Evolutionary conservation across 2,888 invertebrate genomes (phyloP).

Genomic region (Harpalus rubripes): DNA sequence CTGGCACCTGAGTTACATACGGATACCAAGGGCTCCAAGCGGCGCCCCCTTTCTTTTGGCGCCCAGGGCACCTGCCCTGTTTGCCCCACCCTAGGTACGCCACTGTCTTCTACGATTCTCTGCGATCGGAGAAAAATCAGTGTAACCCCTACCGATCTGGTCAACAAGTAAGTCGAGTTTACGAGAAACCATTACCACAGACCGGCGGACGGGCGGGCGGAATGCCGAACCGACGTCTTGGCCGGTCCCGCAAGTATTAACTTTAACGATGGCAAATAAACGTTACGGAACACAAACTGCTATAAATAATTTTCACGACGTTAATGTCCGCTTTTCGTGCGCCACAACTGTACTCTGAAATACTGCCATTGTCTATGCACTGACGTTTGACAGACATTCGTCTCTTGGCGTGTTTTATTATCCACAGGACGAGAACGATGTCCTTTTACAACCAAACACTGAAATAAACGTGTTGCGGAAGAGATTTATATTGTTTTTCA

Average conservation of each 20-base stretch:
- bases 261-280: constrained; percentile 57
- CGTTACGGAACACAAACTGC: constrained; percentile 55
- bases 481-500: not conserved
- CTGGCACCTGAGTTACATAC: too few relatives aligned
- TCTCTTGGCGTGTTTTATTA: not conserved
- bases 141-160: constrained; percentile 11
- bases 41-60: too few relatives aligned
- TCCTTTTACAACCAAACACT: not conserved
- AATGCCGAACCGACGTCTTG: not conserved
- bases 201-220: too few relatives aligned
- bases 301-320: constrained; percentile 56
- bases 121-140: constrained; percentile 49
- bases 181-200: constrained; percentile 40
- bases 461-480: not conserved
- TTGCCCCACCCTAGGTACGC: too few relatives aligned
- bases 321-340: constrained; percentile 48
- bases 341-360: constrained; percentile 33
- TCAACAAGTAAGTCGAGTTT: constrained; percentile 49
- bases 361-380: not conserved
- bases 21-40: too few relatives aligned
- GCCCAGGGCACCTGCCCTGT: too few relatives aligned
- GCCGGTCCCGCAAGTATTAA: constrained; percentile 43
- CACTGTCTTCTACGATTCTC: not conserved
- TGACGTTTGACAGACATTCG: constrained; percentile 1
- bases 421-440: not conserved